phyloP scores from a whole-genome alignment of 2,888 invertebrate species.

The Leucozona laternaria region DNA sequence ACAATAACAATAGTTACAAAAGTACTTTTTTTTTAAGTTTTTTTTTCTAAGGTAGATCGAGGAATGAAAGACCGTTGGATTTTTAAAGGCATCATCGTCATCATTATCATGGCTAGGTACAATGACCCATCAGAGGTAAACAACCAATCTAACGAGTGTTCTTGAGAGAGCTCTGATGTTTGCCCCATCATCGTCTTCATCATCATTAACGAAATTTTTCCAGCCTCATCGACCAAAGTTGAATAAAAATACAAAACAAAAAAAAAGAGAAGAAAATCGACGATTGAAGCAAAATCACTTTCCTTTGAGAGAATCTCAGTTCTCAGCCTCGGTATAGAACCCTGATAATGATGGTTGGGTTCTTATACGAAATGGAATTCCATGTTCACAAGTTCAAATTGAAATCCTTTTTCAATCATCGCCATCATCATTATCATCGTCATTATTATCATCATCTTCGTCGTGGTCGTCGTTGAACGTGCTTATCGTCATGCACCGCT shows the following conservation, averaged over 20 bases:
- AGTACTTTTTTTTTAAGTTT: slow-evolving; percentile 12
- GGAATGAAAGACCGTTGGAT: slow-evolving; percentile 41
- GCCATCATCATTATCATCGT: slow-evolving; percentile 47
- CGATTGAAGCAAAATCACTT: slow-evolving; percentile 56
- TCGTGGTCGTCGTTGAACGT: slow-evolving; percentile 48
- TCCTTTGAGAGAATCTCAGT: slow-evolving; percentile 50
- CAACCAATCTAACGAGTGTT: slow-evolving; percentile 61
- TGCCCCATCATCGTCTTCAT: slow-evolving; percentile 65
- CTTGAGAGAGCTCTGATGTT: slow-evolving; percentile 22
- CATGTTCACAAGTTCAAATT: slow-evolving; percentile 72
- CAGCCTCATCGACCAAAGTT: slow-evolving; percentile 9
- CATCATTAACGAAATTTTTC: slow-evolving; percentile 66
- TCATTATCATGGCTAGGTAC: slow-evolving; percentile 37
- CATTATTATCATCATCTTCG: slow-evolving; percentile 42
- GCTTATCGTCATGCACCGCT: slow-evolving; percentile 57
- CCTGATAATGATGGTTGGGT: slow-evolving; percentile 7
- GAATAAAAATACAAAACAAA: neutral
- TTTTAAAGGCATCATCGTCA: slow-evolving; percentile 46
- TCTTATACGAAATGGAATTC: slow-evolving; percentile 48
- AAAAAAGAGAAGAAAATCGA: neutral
- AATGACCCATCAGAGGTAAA: slow-evolving; percentile 52
- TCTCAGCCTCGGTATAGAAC: slow-evolving; percentile 8
- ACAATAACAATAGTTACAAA: slow-evolving; percentile 37
- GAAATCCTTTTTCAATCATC: slow-evolving; percentile 73
- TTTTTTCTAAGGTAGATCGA: neutral